Evolutionary conservation across 2,113 vertebrate genomes (phyloP), one percentile per base, ranked within the genome.

Genomic region (Nettapus auritus): DNA sequence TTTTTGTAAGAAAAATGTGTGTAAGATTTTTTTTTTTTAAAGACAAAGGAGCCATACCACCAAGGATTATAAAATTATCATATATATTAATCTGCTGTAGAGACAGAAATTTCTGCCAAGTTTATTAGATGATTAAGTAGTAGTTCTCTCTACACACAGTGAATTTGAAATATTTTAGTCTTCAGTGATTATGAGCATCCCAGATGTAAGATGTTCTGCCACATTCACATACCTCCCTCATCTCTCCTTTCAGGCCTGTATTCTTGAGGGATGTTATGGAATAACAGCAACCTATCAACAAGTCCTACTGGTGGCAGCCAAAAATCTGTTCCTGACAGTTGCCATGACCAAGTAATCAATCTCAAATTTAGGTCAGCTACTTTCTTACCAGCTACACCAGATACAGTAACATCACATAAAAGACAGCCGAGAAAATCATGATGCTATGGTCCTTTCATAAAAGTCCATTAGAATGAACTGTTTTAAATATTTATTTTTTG

Each of bases 41-140:
- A 91, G 62, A 80, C 82, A 89, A 89, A 70, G 69, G 68, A 79
- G 15, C 42, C 66, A 55, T 36, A 92, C 63, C 21, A 96, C 94
- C 55, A 96, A 97, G 70, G 53, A 89, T 89, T 88, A 93, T 63
- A 68, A 96, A 97, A 97, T 94, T 98, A 91, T 89, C 81, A 95
- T 95, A 86, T 84, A 96, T 91, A 95, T 97, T 92, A 97, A 86
- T 94, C 29, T 82, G 31, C 16, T 79, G n/a, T 79, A 88, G 50
- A 85, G 53, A 56, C 19, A 50, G 63, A 87, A 56, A 89, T 86
- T 96, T 93, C 76, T 95, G 66, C 82, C 92, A 88, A 34, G 71
- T 93, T 93, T 93, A 82, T 80, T 92, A 87, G 23, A 90, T 31
- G 7, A 66, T 81, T 96, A 80, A 73, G 21, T 69, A 95, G 74